Percentiles rank a stretch among this genome's conserved stretches.
phyloP scores from a whole-genome alignment of 2,113 vertebrate genomes.

The Macrotis lagotis region DNA sequence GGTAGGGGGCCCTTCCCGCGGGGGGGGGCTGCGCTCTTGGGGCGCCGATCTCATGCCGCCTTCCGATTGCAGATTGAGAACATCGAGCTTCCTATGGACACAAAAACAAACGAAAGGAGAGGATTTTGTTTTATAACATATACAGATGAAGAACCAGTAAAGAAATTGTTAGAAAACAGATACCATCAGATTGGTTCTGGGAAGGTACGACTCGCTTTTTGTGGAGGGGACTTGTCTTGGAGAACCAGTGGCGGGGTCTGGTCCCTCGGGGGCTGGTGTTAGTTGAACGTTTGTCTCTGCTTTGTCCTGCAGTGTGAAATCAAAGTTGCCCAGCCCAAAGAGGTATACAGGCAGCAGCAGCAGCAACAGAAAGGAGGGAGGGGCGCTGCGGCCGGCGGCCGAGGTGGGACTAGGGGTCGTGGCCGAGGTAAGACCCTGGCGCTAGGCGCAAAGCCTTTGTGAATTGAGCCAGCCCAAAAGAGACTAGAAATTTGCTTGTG shows the following conservation, averaged over 20 bases:
- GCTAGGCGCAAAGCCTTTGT: background rate
- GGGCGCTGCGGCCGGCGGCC: constrained; percentile 83
- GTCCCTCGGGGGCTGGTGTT: background rate
- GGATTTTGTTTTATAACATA: constrained; percentile 94
- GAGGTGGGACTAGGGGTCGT: constrained; percentile 88
- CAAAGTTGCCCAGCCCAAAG: constrained; percentile 94
- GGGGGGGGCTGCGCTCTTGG: no score
- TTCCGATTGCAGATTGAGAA: constrained; percentile 88
- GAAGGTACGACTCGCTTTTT: constrained; percentile 83
- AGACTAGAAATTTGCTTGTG: background rate
- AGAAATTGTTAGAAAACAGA: constrained; percentile 92
- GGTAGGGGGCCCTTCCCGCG: constrained; percentile 67
- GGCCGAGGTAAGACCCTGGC: constrained; percentile 85
- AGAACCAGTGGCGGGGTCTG: no score
- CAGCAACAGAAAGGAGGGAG: constrained; percentile 87
- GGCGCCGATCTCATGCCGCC: no score
- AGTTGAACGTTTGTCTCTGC: background rate
- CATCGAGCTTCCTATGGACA: constrained; percentile 93
- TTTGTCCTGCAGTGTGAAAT: constrained; percentile 88
- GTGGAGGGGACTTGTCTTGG: no score
- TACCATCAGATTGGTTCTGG: constrained; percentile 93
- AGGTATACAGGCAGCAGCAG: constrained; percentile 92
- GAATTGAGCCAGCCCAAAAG: background rate
- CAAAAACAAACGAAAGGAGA: constrained; percentile 92
- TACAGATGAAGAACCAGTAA: constrained; percentile 91